Base-by-base conservation (phyloP, 1,140 invertebrate species). In the Tetramorium alpestre region DNA sequence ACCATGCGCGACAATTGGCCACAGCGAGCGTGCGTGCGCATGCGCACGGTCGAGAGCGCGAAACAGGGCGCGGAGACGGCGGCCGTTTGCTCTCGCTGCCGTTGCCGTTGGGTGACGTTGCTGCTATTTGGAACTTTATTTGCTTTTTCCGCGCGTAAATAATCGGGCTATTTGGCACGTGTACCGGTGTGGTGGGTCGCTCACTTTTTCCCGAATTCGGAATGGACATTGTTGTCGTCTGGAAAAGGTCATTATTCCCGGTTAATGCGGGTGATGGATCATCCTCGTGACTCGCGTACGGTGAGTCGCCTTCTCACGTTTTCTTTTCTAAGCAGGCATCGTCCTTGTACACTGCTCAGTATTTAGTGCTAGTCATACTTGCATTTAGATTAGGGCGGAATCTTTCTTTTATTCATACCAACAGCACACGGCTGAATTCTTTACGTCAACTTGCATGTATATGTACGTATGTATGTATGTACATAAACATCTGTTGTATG, bases 161-260 rank as follows among this genome's bases (percentile, higher is more conserved):
- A 58, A 84, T 22, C 33, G 80, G 44, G 44, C 13, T 60, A 69
- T 85, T 78, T 77, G 87, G 54, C 70, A 69, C 88, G 56, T 73
- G 41, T 76, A 77, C 28, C 56, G 60, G 47, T 80, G 47, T 80
- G 33, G 80, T 87, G 84, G 86, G 85, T 82, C 88, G 90, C 73
- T 93, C 92, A 93, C 85, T 93, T 94, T 94, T 91, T 93, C 77
- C 90, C 89, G 77, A 92, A 94, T 89, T 92, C 92, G 87, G 92
- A 89, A 88, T 92, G 91, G 87, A 93, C 92, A 93, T 91, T 92
- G 92, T 92, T 93, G 86, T 88, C 92, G 82, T 94, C 94, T 94
- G 94, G 89, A 94, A 95, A 93, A 88, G 92, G 90, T 65, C 90
- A 92, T 92, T 93, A 90, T 89, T 86, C 75, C 89, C 75, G 75